Evolutionary conservation across 2,797 vertebrate species (phyloP).

Genomic region (Lepus oiostolus): DNA sequence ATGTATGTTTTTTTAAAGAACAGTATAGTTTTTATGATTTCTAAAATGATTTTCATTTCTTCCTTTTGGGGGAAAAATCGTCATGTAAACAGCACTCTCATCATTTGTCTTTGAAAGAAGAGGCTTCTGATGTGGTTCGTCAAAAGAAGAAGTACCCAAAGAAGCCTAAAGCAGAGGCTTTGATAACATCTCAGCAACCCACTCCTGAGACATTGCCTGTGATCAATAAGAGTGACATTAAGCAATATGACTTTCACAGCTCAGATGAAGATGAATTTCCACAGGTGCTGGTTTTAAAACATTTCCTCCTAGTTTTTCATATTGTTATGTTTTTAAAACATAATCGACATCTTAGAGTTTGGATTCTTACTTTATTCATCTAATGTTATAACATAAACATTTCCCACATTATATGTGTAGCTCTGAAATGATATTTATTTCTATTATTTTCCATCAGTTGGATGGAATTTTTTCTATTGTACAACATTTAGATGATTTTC

Average conservation of each 20-base stretch:
- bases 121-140: slow-evolving; percentile 91
- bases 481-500: slow-evolving; percentile 40
- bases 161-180: slow-evolving; percentile 91
- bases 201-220: slow-evolving; percentile 90
- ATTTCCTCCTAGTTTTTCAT: slow-evolving; percentile 72
- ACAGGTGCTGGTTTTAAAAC: slow-evolving; percentile 89
- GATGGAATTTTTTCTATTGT: slow-evolving; percentile 51
- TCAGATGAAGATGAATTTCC: slow-evolving; percentile 95
- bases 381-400: slow-evolving; percentile 44
- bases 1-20: slow-evolving; percentile 78
- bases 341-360: slow-evolving; percentile 63
- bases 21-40: slow-evolving; percentile 78
- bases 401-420: slow-evolving; percentile 15
- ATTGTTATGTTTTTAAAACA: slow-evolving; percentile 70
- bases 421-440: slow-evolving; percentile 56
- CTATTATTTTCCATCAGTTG: slow-evolving; percentile 47
- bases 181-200: slow-evolving; percentile 89
- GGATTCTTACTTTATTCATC: slow-evolving; percentile 66
- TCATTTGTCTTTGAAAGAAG: slow-evolving; percentile 92
- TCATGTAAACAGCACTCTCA: slow-evolving; percentile 89
- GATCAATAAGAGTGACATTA: slow-evolving; percentile 94
- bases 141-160: slow-evolving; percentile 95
- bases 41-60: slow-evolving; percentile 80
- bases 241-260: slow-evolving; percentile 98
- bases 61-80: slow-evolving; percentile 81